These are phyloP conservation scores for Drosophila mimetica DNA, from an alignment of 2,888 invertebrate species.

Conservation along the genomic window DNA sequence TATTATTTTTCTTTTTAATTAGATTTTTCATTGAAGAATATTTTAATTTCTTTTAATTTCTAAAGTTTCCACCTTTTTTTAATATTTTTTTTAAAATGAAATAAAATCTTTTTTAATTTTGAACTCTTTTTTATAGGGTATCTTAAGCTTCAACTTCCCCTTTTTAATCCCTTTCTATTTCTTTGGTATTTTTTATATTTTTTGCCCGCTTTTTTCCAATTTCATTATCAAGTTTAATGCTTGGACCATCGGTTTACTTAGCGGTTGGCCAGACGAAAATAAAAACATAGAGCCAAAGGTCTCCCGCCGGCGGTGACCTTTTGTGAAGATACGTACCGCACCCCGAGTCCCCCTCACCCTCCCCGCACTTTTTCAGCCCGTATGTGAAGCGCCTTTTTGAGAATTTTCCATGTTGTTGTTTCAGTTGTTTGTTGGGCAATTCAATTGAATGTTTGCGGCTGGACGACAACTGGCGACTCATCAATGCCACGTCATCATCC, in stretches of 20 bases:
- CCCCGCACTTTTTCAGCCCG: slow-evolving; percentile 14
- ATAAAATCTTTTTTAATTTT: no score
- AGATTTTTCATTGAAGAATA: neutral
- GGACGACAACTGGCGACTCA: slow-evolving; percentile 59
- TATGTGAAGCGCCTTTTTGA: slow-evolving; percentile 37
- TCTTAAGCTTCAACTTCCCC: neutral
- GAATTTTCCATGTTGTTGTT: slow-evolving; percentile 29
- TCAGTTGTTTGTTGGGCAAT: slow-evolving; percentile 40
- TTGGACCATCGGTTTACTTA: slow-evolving; percentile 61
- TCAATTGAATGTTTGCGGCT: slow-evolving; percentile 70
- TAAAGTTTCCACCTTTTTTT: no score
- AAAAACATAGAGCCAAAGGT: slow-evolving; percentile 32
- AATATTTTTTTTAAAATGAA: neutral
- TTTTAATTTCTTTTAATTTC: no score
- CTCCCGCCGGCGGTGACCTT: slow-evolving; percentile 61
- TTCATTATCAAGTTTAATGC: slow-evolving; percentile 72
- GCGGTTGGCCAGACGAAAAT: slow-evolving; percentile 37
- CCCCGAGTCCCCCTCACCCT: neutral
- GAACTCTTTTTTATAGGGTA: neutral
- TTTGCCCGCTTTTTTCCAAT: slow-evolving; percentile 31
- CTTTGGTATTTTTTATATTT: neutral
- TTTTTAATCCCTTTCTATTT: neutral
- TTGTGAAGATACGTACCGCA: slow-evolving; percentile 37
- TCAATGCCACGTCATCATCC: slow-evolving; percentile 44
- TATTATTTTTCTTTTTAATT: no score